Base-by-base conservation (phyloP, 2,888 invertebrate genomes). In the Calliphora vomitoria region DNA sequence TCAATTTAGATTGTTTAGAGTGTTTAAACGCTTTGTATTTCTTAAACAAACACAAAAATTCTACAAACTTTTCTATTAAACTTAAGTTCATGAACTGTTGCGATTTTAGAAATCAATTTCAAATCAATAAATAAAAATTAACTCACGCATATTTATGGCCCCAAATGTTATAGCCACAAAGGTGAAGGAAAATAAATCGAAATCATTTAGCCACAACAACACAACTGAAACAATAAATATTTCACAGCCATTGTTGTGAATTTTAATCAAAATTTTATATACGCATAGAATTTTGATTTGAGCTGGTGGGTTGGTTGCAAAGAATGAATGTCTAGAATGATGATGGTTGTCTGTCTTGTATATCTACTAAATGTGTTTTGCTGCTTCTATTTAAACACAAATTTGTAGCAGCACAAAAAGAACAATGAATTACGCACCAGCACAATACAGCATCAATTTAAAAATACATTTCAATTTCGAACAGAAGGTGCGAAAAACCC, bases 401-500 rank as follows among this genome's bases (percentile, higher is more conserved):
- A 31, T 60, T 31, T 55, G n/a, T n/a, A 50, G n/a, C 11, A 44
- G 3, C 44, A 55, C 20, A 58, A 62, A 4, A 60, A 60, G 25
- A 62, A n/a, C n/a, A 38, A 62, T 35, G 35, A 62, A 35, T 62
- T 35, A 55, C 38, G 38, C 50, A 76, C 35, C 25, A 66, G 20
- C 20, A 55, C 6, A 5, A 53, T 5, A 18, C n/a, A 76, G 13
- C 20, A 66, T 31, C 25, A 20, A 68, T 78, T 66, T 55, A 11
- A 55, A 58, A 60, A 50, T 38, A 13, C 58, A 64, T 74, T 55
- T 72, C 35, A 62, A 58, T 80, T 47, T 53, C 15, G n/a, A 69
- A 81, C 75, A 81, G 60, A 81, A 85, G 80, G 80, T 81, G 85
- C 62, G 15, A 85, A 71, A 64, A 47, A 62, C 38, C n/a, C 55